Conservation (phyloP, 2,797 vertebrate species). For the Spinus olivaceus region DNA sequence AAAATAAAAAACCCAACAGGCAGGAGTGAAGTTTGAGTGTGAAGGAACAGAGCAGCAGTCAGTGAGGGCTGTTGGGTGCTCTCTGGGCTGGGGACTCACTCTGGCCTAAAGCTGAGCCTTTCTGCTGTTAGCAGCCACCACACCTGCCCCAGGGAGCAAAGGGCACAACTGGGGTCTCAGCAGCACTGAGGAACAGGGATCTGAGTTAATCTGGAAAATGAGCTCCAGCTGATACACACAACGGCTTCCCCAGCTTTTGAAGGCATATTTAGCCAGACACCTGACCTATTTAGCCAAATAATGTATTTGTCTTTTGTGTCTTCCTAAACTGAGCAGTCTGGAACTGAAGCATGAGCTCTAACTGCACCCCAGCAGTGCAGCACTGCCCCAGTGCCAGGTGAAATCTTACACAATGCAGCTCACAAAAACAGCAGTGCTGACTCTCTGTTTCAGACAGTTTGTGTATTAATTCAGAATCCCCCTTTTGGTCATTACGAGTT, state of each 20-base stretch:
- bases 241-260: not conserved
- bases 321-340: not conserved
- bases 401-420: not conserved
- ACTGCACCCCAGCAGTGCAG: not conserved
- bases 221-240: not conserved
- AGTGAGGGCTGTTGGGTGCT: not conserved
- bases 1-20: not conserved
- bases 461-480: not conserved
- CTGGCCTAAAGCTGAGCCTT: not conserved
- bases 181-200: not conserved
- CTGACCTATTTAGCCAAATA: not conserved
- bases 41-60: not conserved
- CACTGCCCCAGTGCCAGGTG: not conserved
- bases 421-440: not conserved
- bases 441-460: not conserved
- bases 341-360: not conserved
- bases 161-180: not conserved
- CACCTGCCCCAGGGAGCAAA: not conserved
- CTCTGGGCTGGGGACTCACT: not conserved
- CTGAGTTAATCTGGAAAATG: not conserved
- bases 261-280: not conserved
- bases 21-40: not conserved
- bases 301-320: not conserved
- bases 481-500: not conserved
- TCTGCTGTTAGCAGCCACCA: accelerated